Evolutionary conservation across 1,140 invertebrate species (phyloP).

Genomic region (Drosophila mayri): DNA sequence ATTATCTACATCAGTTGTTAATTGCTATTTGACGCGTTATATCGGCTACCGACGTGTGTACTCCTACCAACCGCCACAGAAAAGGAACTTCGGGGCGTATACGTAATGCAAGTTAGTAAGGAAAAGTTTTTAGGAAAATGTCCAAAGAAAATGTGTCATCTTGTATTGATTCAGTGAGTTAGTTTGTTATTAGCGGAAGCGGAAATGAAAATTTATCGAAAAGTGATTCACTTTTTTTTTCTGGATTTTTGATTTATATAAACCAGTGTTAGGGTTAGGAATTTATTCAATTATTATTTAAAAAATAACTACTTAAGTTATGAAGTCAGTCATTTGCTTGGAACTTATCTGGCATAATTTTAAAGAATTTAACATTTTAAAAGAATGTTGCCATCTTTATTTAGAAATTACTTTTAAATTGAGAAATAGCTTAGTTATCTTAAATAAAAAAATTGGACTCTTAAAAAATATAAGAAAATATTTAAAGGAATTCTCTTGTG

Average conservation of each 20-base stretch:
- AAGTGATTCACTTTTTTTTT: neutral
- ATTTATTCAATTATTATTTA: neutral
- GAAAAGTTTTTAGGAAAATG: neutral
- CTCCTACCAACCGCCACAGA: conserved; percentile 14
- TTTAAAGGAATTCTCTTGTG: neutral
- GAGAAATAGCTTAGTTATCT: no score
- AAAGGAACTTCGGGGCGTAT: conserved; percentile 13
- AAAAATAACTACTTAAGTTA: no score
- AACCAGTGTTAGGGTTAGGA: neutral
- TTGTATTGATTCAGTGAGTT: conserved; percentile 7
- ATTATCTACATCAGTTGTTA: conserved; percentile 85
- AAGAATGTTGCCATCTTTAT: no score
- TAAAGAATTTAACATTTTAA: no score
- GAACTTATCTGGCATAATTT: no score
- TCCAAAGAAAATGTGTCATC: neutral
- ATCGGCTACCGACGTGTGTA: conserved; percentile 78
- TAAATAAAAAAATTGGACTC: no score
- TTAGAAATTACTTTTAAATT: no score
- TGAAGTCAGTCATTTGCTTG: no score
- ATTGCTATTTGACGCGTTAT: conserved; percentile 85
- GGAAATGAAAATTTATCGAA: conserved; percentile 4
- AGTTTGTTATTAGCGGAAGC: neutral
- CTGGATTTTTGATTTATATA: neutral
- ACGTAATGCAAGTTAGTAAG: conserved; percentile 1
- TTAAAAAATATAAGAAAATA: no score